phyloP scores from a whole-genome alignment of 2,113 vertebrate species.

The Taxidea taxus region DNA sequence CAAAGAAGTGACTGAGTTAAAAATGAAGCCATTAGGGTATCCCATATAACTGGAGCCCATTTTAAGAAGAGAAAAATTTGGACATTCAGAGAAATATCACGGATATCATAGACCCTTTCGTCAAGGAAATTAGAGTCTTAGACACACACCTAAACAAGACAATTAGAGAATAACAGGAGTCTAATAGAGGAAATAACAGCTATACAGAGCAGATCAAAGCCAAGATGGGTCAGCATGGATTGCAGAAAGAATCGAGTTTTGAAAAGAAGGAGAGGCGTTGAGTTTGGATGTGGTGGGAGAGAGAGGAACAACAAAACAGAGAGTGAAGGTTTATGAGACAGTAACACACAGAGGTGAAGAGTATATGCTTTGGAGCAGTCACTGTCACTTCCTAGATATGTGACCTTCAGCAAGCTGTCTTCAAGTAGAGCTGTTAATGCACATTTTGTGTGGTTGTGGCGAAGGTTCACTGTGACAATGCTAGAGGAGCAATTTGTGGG shows the following conservation, averaged over 20 bases:
- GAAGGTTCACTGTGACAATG: fast-evolving
- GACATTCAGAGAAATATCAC: neutral
- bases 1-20: neutral
- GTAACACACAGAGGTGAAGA: neutral
- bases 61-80: neutral
- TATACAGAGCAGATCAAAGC: neutral
- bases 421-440: neutral
- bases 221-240: neutral
- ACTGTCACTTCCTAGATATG: neutral
- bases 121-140: neutral
- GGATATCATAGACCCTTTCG: neutral
- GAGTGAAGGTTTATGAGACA: fast-evolving
- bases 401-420: neutral
- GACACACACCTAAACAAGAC: neutral
- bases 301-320: neutral
- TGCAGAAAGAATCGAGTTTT: neutral
- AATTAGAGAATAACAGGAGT: neutral
- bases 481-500: neutral
- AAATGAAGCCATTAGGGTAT: neutral
- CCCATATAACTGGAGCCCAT: neutral
- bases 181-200: neutral
- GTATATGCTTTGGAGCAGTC: too few species aligned
- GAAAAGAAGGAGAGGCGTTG: neutral
- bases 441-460: neutral
- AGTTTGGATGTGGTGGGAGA: neutral